Percentiles rank a stretch among this genome's conserved stretches.
Evolutionary conservation across 1,140 invertebrate species (phyloP).

Genomic region (Diabrotica virgifera): DNA sequence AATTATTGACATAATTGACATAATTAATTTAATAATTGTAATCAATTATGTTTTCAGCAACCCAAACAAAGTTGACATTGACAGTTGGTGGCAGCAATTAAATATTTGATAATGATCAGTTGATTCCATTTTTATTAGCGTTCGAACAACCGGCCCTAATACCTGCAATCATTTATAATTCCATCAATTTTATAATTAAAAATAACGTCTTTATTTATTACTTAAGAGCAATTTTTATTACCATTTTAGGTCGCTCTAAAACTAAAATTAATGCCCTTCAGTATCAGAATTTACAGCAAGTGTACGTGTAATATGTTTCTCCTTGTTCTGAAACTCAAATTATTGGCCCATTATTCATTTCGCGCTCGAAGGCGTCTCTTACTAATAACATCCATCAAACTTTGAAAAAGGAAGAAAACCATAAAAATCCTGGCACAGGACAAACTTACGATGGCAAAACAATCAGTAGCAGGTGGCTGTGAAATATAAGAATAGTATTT

Average conservation of each 20-base stretch:
- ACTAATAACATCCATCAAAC: conserved; percentile 31
- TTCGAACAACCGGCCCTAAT: too few relatives aligned
- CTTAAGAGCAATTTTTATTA: too few relatives aligned
- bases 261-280: not conserved
- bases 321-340: conserved; percentile 2
- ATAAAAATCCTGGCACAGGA: conserved; percentile 13
- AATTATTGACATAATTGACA: too few relatives aligned
- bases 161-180: too few relatives aligned
- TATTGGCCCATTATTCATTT: conserved; percentile 1
- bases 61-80: too few relatives aligned
- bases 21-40: too few relatives aligned
- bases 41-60: too few relatives aligned
- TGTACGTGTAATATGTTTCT: not conserved
- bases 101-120: too few relatives aligned
- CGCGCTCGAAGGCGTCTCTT: not conserved
- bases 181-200: too few relatives aligned
- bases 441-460: conserved; percentile 32
- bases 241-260: not conserved
- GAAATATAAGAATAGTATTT: conserved; percentile 35
- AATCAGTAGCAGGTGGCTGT: conserved; percentile 35
- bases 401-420: conserved; percentile 19
- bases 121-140: too few relatives aligned
- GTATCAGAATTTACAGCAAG: not conserved
- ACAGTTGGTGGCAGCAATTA: too few relatives aligned
- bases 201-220: too few relatives aligned